phyloP scores from a whole-genome alignment of 2,888 invertebrate genomes.

The Eilema depressum region DNA sequence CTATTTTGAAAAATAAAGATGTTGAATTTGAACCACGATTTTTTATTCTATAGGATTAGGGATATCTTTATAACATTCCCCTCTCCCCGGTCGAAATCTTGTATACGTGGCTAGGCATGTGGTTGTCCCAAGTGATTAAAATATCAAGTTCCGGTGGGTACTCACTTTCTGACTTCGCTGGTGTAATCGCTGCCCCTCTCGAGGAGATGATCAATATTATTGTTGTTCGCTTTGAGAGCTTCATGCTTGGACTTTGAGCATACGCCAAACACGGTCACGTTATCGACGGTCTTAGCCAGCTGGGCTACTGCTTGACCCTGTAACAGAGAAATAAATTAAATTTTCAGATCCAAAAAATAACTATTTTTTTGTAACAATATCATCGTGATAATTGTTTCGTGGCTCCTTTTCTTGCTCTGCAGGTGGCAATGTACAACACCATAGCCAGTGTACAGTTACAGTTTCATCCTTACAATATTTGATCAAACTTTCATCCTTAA shows the following conservation, averaged over 20 bases:
- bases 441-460: background rate
- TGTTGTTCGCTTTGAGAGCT: constrained; percentile 90
- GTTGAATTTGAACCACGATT: too few species aligned
- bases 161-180: constrained; percentile 94
- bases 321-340: constrained; percentile 5
- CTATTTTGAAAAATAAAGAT: too few species aligned
- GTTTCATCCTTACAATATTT: too few species aligned
- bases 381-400: background rate
- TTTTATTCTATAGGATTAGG: too few species aligned
- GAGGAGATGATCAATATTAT: constrained; percentile 91
- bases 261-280: constrained; percentile 94
- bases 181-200: constrained; percentile 94
- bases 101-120: background rate
- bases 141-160: constrained; percentile 27
- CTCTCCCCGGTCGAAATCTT: background rate
- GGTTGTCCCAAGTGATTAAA: background rate
- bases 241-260: constrained; percentile 95
- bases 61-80: too few species aligned
- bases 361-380: background rate
- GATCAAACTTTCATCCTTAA: too few species aligned
- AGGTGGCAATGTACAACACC: background rate
- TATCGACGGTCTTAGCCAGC: constrained; percentile 92
- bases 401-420: background rate
- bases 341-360: background rate
- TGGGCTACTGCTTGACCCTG: constrained; percentile 95